Conservation (phyloP, 2,888 invertebrate species). For the Tuta absoluta region DNA sequence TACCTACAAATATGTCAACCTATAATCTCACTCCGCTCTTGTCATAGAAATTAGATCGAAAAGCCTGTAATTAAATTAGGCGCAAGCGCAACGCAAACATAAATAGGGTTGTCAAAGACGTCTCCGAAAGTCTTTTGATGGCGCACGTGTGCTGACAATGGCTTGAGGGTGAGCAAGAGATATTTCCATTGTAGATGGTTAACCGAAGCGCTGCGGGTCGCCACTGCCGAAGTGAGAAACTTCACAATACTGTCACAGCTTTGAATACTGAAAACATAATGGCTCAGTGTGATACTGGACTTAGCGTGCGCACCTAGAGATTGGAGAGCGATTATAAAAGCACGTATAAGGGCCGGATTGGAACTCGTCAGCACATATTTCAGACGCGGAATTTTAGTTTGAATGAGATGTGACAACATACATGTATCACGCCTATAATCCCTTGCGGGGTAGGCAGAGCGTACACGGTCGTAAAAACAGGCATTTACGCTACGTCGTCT, state of each 20-base stretch:
- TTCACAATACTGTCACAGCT: slow-evolving; percentile 24
- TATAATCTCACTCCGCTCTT: not conserved
- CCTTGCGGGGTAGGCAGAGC: too few species aligned
- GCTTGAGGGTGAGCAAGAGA: slow-evolving; percentile 37
- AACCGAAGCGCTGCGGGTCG: slow-evolving; percentile 21
- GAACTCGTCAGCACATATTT: too few species aligned
- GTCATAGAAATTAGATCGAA: slow-evolving; percentile 4
- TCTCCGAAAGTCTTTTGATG: slow-evolving; percentile 66
- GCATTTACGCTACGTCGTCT: too few species aligned
- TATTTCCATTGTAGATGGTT: slow-evolving; percentile 14
- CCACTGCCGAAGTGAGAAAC: slow-evolving; percentile 18
- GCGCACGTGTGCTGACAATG: slow-evolving; percentile 75
- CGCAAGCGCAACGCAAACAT: slow-evolving; percentile 62
- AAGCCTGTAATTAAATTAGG: slow-evolving; percentile 75
- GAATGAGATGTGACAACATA: too few species aligned
- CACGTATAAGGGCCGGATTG: too few species aligned
- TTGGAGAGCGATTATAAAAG: too few species aligned
- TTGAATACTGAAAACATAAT: slow-evolving; percentile 18
- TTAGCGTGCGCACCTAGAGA: not conserved
- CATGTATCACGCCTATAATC: too few species aligned
- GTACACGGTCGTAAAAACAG: too few species aligned
- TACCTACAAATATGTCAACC: not conserved
- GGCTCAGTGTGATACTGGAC: slow-evolving; percentile 11
- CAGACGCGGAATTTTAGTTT: too few species aligned
- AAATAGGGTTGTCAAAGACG: slow-evolving; percentile 70